These are phyloP conservation scores for Atractosteus spatula DNA, from an alignment of 2,113 vertebrate genomes.

Conservation along the genomic window DNA sequence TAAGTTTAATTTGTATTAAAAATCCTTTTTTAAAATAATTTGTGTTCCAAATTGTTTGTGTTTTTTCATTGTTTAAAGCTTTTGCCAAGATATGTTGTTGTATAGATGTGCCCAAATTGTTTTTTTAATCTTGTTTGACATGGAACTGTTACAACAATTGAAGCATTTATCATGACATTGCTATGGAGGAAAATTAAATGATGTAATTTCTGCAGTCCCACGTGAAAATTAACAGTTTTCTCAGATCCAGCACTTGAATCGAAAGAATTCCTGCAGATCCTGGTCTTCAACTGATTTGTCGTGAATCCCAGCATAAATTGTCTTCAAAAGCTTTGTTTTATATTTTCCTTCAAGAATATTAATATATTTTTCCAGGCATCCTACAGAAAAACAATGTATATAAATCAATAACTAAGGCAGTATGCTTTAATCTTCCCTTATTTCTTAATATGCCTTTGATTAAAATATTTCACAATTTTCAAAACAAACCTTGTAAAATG, in stretches of 20 bases:
- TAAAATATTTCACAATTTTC: too few species aligned
- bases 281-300: constrained; percentile 53
- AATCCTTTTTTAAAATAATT: too few species aligned
- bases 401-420: too few species aligned
- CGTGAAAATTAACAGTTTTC: background rate
- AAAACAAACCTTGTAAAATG: too few species aligned
- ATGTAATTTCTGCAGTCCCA: background rate
- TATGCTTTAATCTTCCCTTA: background rate
- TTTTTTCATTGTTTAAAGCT: too few species aligned
- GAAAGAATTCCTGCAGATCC: constrained; percentile 61
- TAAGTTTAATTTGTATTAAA: too few species aligned
- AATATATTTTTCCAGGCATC: constrained; percentile 58
- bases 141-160: constrained; percentile 19
- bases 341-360: constrained; percentile 53
- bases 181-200: background rate
- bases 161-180: constrained; percentile 11
- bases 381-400: constrained; percentile 31
- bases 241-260: constrained; percentile 62
- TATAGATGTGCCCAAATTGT: background rate
- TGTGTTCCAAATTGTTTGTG: too few species aligned
- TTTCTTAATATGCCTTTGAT: background rate
- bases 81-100: too few species aligned
- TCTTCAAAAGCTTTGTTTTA: constrained; percentile 52
- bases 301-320: constrained; percentile 51
- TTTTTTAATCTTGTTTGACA: constrained; percentile 28